Evolutionary conservation across 2,888 invertebrate genomes (phyloP), one percentile per base, ranked within the genome.

Genomic region (Parnassius glacialis): DNA sequence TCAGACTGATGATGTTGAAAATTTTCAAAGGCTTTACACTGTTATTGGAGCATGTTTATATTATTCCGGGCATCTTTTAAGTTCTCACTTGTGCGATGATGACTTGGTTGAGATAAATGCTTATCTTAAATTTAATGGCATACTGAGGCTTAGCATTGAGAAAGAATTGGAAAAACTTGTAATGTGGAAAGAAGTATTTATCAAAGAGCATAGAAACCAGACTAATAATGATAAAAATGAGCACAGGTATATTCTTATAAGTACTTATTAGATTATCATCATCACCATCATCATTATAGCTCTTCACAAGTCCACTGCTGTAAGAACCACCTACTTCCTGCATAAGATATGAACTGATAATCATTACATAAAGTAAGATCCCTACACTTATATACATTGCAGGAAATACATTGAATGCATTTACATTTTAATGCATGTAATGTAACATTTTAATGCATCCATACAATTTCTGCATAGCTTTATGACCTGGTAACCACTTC

Each of bases 161-260:
- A 95, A 94, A 71, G 93, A 94, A 44, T 89, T 96, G 0, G 94
- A 94, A 34, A 94, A 94, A 67, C 84, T 97, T 58, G 94, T 96
- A 11, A 84, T 96, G 45, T 97, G 97, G 96, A 94, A 93, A 74
- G 95, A 95, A 85, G 94, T 96, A 20, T 95, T 92, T 80, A 94
- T 95, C 41, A 74, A 84, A 75, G 90, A 90, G 69, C 79, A 85
- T 58, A 83, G 90, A 65, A 83, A 78, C 54, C 80, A 80, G 59
- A 81, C 75, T 64, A 81, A 80, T 57, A 83, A 70, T 66, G 84
- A 84, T 62, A 74, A 70, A 0, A 78, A 69, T 70, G 91, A 90
- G 64, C 85, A 81, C 61, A 86, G 84, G 90, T 89, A 73, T 13
- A 13, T 9, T 13, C 11, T 9, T 13, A 13, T 34, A 34, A 34